Evolutionary conservation across 1,140 invertebrate species (phyloP).

Genomic region (Penaeus indicus): DNA sequence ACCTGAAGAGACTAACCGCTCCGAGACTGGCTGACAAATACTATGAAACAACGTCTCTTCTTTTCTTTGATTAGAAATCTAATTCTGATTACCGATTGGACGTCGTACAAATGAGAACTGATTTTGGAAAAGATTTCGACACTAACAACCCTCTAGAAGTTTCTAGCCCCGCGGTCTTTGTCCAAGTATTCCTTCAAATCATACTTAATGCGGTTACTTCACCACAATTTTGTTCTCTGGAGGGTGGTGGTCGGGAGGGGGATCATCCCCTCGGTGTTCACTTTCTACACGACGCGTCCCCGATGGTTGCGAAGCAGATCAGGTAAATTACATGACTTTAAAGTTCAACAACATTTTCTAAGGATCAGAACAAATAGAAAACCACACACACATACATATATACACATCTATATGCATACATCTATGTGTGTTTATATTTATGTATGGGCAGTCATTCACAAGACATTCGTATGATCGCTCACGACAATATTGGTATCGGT

Average conservation of each 20-base stretch:
- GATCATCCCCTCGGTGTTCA: background rate
- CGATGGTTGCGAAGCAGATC: constrained; percentile 20
- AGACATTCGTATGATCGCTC: too few relatives aligned
- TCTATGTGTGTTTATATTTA: background rate
- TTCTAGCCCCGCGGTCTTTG: too few relatives aligned
- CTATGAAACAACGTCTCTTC: too few relatives aligned
- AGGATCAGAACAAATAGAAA: background rate
- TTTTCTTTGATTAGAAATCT: too few relatives aligned
- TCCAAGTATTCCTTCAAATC: too few relatives aligned
- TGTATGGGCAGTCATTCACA: background rate
- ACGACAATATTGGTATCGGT: too few relatives aligned
- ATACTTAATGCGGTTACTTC: background rate
- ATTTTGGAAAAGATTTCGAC: too few relatives aligned
- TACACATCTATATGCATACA: background rate
- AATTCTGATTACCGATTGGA: too few relatives aligned
- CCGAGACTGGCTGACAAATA: too few relatives aligned
- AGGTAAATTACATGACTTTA: constrained; percentile 19
- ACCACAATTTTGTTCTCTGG: background rate
- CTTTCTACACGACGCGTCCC: background rate
- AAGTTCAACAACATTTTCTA: constrained; percentile 29
- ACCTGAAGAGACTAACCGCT: too few relatives aligned
- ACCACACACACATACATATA: background rate
- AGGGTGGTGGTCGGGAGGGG: background rate
- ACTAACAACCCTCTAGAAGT: too few relatives aligned
- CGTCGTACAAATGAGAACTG: too few relatives aligned